Evolutionary conservation across 2,797 vertebrate species (phyloP), one percentile per base, ranked within the genome.

Genomic region (Remorina albescens): DNA sequence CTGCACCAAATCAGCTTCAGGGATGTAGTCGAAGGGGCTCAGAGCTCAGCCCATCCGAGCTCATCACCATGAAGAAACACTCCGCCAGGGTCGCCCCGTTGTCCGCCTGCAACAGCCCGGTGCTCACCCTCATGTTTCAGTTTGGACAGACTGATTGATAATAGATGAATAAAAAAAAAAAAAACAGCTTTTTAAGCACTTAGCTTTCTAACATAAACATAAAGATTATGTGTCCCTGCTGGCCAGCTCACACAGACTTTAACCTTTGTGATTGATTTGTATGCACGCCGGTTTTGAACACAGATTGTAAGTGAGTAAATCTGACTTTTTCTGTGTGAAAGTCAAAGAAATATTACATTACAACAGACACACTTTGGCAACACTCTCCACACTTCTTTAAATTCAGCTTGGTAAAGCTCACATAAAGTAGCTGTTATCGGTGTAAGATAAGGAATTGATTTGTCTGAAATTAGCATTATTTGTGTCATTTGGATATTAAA

Each of bases 51-150:
- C 93, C 89, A 88, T 90, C 93, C 90, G 94, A 94, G 96, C 96
- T 97, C 96, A 84, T 57, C 96, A 81, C 59, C 89, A 98, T 98
- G 97, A 98, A 97, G 96, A 98, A 98, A 83, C 97, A 98, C 87
- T 98, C 97, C 73, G 97, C 97, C 77, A 91, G 97, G 94, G 97
- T 98, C 51, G 96, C 97, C 90, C 97, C 97, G 78, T 95, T 97
- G 92, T 98, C 96, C 90, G 97, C 97, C 78, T 98, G 97, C 94
- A 97, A 97, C 95, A 98, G 96, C 71, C 97, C 97, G 76, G 97
- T 98, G 74, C 96, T 98, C 92, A 98, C 97, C 90, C 96, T 98
- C 92, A n/a, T n/a, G n/a, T n/a, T n/a, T n/a, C n/a, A n/a, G n/a
- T n/a, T n/a, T n/a, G n/a, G n/a, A n/a, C n/a, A n/a, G 47, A 53